phyloP scores from a whole-genome alignment of 1,140 invertebrate genomes.

The Eupristina koningsbergeri region DNA sequence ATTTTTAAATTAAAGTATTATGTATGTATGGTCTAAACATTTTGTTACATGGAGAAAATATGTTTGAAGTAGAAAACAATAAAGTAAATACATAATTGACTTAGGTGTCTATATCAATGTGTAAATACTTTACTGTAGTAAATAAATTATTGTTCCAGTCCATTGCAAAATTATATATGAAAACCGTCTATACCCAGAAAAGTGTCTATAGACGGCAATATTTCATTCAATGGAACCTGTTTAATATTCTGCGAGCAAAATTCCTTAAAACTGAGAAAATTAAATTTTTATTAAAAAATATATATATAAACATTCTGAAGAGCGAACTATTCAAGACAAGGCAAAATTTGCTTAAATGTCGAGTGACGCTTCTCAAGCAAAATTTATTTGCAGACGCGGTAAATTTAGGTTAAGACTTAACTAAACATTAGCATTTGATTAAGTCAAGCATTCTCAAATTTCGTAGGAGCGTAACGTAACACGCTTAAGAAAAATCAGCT shows the following conservation, averaged over 20 bases:
- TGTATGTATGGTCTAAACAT: too few relatives aligned
- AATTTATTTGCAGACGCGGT: not conserved
- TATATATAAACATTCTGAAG: too few relatives aligned
- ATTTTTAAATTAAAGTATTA: too few relatives aligned
- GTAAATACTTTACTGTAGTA: not conserved
- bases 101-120: not conserved
- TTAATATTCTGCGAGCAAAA: not conserved
- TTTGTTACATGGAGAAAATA: too few relatives aligned
- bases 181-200: not conserved
- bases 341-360: not conserved
- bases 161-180: not conserved
- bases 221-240: not conserved
- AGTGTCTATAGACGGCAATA: not conserved
- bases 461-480: not conserved
- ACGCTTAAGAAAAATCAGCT: not conserved
- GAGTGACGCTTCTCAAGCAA: not conserved
- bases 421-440: slow-evolving; percentile 4
- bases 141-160: not conserved
- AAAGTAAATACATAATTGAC: not conserved
- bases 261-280: not conserved
- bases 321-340: not conserved
- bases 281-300: too few relatives aligned
- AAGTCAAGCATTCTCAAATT: not conserved
- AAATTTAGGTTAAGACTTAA: slow-evolving; percentile 2
- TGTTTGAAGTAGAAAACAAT: too few relatives aligned